phyloP scores from a whole-genome alignment of 2,113 vertebrate species.

The Propithecus coquereli region DNA sequence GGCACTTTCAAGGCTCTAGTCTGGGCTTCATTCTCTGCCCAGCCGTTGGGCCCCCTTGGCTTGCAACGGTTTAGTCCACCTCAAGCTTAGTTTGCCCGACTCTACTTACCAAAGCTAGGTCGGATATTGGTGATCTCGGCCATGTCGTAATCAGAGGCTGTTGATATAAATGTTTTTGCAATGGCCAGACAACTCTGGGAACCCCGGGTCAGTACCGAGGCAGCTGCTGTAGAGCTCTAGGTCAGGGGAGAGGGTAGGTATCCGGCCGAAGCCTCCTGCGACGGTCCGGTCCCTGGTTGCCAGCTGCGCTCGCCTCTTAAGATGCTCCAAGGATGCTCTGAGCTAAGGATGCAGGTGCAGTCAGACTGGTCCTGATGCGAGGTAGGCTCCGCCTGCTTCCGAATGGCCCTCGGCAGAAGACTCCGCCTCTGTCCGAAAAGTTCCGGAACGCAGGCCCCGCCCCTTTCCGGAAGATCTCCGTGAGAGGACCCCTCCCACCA shows the following conservation, averaged over 20 bases:
- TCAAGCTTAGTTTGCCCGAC: background rate
- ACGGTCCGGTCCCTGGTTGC: slow-evolving; percentile 20
- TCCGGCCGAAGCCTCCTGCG: slow-evolving; percentile 50
- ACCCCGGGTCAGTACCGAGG: background rate
- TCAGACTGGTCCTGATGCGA: slow-evolving; percentile 80
- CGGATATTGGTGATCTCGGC: slow-evolving; percentile 83
- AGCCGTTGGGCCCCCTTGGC: background rate
- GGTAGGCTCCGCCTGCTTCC: slow-evolving; percentile 74
- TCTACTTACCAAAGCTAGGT: slow-evolving; percentile 82
- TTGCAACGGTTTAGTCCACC: background rate
- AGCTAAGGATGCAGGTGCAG: slow-evolving; percentile 79
- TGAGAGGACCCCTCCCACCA: background rate
- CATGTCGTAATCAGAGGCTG: slow-evolving; percentile 75
- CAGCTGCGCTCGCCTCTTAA: slow-evolving; percentile 58
- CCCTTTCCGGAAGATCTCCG: slow-evolving; percentile 32
- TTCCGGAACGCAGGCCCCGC: slow-evolving; percentile 33
- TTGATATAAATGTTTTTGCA: slow-evolving; percentile 45
- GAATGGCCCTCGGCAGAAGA: slow-evolving; percentile 58
- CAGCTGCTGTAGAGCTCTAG: slow-evolving; percentile 10
- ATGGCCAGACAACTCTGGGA: slow-evolving; percentile 25
- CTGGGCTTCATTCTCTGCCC: background rate
- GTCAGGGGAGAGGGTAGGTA: slow-evolving; percentile 21
- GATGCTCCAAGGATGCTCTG: slow-evolving; percentile 77
- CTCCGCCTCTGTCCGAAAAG: slow-evolving; percentile 68
- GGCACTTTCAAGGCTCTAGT: background rate